phyloP scores from a whole-genome alignment of 2,113 vertebrate species.

The Cyprinodon brontotheroides region DNA sequence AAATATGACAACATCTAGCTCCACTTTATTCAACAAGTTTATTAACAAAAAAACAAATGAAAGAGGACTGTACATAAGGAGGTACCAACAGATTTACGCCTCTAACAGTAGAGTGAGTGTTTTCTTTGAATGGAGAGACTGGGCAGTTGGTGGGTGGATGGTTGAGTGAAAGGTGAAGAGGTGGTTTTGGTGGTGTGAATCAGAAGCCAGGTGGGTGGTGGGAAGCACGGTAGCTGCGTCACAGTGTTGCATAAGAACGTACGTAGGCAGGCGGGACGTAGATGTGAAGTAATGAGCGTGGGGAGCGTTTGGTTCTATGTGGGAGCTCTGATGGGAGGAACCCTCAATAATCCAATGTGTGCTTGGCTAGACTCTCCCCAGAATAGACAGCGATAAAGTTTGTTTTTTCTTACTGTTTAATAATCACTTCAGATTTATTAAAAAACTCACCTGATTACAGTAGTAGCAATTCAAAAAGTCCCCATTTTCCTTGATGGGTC shows the following conservation, averaged over 20 bases:
- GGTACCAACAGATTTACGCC: neutral
- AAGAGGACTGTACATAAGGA: neutral
- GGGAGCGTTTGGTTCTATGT: slow-evolving; percentile 22
- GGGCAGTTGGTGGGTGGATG: slow-evolving; percentile 15
- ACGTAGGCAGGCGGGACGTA: slow-evolving; percentile 32
- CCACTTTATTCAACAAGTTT: neutral
- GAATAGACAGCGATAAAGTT: neutral
- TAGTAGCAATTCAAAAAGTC: no score
- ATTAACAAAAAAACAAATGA: neutral
- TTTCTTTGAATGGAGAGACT: neutral
- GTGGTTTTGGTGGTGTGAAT: slow-evolving; percentile 39
- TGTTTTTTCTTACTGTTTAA: neutral
- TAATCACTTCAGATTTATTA: no score
- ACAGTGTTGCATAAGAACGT: slow-evolving; percentile 58
- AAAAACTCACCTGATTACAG: neutral
- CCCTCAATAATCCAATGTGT: neutral
- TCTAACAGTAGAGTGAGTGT: neutral
- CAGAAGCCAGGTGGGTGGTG: slow-evolving; percentile 55
- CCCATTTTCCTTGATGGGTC: no score
- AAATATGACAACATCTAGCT: slow-evolving; percentile 14
- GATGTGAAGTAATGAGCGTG: slow-evolving; percentile 42
- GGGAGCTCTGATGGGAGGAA: slow-evolving; percentile 20
- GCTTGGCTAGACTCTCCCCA: neutral
- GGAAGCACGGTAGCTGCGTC: slow-evolving; percentile 41
- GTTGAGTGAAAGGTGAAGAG: slow-evolving; percentile 27